phyloP scores from a whole-genome alignment of 1,140 invertebrate genomes.

The Hyles euphorbiae region DNA sequence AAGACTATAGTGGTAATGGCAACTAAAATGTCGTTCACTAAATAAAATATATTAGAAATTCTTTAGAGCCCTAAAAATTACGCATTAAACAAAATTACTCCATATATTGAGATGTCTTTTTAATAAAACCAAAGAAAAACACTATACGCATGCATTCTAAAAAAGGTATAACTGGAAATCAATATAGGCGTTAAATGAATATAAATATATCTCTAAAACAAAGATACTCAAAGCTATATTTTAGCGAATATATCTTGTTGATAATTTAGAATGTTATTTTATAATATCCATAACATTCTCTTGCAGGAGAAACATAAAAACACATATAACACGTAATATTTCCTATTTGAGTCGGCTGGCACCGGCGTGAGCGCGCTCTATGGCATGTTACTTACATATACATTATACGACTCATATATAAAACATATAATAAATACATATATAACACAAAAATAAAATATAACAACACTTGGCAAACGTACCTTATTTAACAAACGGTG shows the following conservation, averaged over 20 bases:
- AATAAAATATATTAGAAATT: constrained; percentile 10
- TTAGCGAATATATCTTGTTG: constrained; percentile 21
- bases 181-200: constrained; percentile 39
- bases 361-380: constrained; percentile 41
- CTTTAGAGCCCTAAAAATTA: background rate
- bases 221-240: constrained; percentile 49
- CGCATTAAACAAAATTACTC: constrained; percentile 1
- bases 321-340: background rate
- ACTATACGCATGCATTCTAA: constrained; percentile 62
- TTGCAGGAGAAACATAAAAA: background rate
- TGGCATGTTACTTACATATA: background rate
- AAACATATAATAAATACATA: constrained; percentile 58
- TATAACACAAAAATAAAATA: constrained; percentile 66
- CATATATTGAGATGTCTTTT: background rate
- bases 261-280: constrained; percentile 40
- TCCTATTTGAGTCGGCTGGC: constrained; percentile 33
- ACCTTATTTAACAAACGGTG: constrained; percentile 70
- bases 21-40: constrained; percentile 54
- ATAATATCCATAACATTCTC: constrained; percentile 71
- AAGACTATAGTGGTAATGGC: constrained; percentile 67
- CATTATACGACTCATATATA: constrained; percentile 12
- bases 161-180: constrained; percentile 45
- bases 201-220: constrained; percentile 8
- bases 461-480: constrained; percentile 64
- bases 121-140: constrained; percentile 46